Evolutionary conservation across 2,888 invertebrate genomes (phyloP), one percentile per base, ranked within the genome.

Genomic region (Lathronympha strigana): DNA sequence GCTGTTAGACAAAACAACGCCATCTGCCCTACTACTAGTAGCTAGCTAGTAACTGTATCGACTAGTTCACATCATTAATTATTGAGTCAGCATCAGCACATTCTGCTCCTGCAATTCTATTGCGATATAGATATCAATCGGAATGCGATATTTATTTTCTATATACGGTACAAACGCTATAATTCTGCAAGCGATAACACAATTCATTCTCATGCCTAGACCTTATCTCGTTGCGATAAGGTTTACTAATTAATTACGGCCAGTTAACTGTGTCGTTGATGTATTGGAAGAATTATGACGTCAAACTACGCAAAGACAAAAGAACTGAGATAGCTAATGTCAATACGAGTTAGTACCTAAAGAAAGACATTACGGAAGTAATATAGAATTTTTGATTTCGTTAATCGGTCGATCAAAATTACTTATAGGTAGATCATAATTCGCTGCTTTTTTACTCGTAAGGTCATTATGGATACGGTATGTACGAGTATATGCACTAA

Each of bases 1-100:
- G 62, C 36, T 66, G 67, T 68, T 23, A 70, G 69, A 67, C 66
- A 66, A 61, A 23, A 47, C 43, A 62, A 33, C 64, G 51, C 49
- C 33, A 43, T 50, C 60, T 31, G 38, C 33, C 33, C 31, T 45
- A 61, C 33, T 45, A 21, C 13, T 25, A n/a, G n/a, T n/a, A n/a
- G n/a, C n/a, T n/a, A n/a, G 25, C 33, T 43, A 33, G 13, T 45
- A 28, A 50, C 63, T 36, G 50, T 45, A 64, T 57, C 40, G 23
- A 21, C 21, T 43, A 28, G 63, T 63, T 63, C 57, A 57, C 63
- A 57, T 40, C 8, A 47, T 57, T 55, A 50, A 31, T 33, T 50
- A 51, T 43, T 51, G 40, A 40, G 47, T 25, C 50, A 17, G 28
- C 57, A 40, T 19, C 54, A 15, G 25, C 45, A 61, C 51, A 51